Evolutionary conservation across 1,140 invertebrate genomes (phyloP).

Genomic region (Palaemon carinicauda): DNA sequence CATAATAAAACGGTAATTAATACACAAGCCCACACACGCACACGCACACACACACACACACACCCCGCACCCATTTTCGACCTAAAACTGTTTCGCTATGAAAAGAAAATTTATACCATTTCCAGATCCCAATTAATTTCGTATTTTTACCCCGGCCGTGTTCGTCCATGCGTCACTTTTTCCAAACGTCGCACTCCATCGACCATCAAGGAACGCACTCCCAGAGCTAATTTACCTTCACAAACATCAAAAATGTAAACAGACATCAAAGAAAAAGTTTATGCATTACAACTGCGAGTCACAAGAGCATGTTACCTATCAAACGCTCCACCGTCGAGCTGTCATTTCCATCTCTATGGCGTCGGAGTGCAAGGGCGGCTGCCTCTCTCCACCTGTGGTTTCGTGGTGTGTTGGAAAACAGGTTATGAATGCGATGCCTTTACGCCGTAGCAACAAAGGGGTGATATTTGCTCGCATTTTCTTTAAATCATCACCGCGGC

Average conservation of each 20-base stretch:
- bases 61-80: background rate
- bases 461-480: no score
- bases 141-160: background rate
- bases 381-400: no score
- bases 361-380: no score
- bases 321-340: background rate
- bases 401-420: no score
- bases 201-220: background rate
- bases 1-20: background rate
- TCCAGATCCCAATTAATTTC: background rate
- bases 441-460: no score
- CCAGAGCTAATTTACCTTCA: background rate
- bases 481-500: no score
- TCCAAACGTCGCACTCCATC: background rate
- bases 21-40: background rate
- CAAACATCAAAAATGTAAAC: slow-evolving; percentile 13
- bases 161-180: background rate
- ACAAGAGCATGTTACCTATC: background rate
- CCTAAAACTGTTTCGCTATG: background rate
- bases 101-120: background rate
- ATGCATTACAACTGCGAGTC: background rate
- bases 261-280: slow-evolving; percentile 3
- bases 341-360: no score
- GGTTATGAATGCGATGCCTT: no score
- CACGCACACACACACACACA: background rate